A percentile compares a stretch with the other conserved stretches of the same genome.
phyloP scores from a whole-genome alignment of 2,888 invertebrate species.

The Muschampia staudingeri region DNA sequence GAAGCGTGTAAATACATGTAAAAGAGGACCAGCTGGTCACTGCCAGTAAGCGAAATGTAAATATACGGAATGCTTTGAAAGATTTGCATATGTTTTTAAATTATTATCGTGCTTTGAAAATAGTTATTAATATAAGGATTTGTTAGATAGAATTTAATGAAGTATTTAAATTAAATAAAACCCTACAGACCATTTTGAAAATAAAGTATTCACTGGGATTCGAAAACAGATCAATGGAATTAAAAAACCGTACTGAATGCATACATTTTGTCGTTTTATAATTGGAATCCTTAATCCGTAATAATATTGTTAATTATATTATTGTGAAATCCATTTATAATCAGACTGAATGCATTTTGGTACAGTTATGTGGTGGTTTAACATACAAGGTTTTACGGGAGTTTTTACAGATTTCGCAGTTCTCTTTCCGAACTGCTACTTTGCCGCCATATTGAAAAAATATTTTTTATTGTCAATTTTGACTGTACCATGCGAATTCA shows the following conservation, averaged over 20 bases:
- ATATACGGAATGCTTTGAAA: slow-evolving; percentile 61
- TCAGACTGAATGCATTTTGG: too few species aligned
- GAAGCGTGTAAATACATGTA: slow-evolving; percentile 66
- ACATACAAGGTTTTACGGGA: not conserved
- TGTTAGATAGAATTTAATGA: not conserved
- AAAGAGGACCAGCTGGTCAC: slow-evolving; percentile 84
- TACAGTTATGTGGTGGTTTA: too few species aligned
- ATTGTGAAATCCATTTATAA: not conserved
- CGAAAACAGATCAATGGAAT: not conserved
- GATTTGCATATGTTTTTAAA: slow-evolving; percentile 7
- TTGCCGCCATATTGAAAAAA: not conserved
- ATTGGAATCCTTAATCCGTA: too few species aligned
- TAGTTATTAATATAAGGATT: not conserved
- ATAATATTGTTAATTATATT: too few species aligned
- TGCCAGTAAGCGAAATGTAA: slow-evolving; percentile 81
- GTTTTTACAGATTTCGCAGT: not conserved
- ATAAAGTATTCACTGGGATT: not conserved
- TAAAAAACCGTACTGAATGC: not conserved
- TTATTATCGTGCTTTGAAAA: slow-evolving; percentile 11
- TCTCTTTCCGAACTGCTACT: not conserved
- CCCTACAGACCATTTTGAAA: not conserved
- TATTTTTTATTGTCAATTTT: too few species aligned
- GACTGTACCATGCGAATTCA: too few species aligned
- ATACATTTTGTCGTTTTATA: not conserved
- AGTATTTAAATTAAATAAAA: not conserved